phyloP scores from a whole-genome alignment of 2,888 invertebrate species.

The Spilarctia lutea region DNA sequence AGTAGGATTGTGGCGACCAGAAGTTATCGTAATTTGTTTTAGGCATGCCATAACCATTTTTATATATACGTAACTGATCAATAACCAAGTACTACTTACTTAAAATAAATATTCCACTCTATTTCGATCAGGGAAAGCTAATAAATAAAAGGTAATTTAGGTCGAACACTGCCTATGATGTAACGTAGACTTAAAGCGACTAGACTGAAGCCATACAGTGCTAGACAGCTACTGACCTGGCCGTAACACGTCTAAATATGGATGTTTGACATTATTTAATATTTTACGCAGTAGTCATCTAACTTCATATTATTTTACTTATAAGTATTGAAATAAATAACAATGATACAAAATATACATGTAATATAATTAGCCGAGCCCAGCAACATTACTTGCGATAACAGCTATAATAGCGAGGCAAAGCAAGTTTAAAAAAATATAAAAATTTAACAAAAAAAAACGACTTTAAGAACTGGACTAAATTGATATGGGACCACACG shows the following conservation, averaged over 20 bases:
- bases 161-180: constrained; percentile 39
- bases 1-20: too few relatives aligned
- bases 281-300: not conserved
- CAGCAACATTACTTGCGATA: too few relatives aligned
- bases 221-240: constrained; percentile 30
- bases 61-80: not conserved
- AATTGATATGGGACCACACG: too few relatives aligned
- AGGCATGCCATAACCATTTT: too few relatives aligned
- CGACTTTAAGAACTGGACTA: too few relatives aligned
- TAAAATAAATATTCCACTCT: constrained; percentile 19
- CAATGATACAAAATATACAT: too few relatives aligned
- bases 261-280: constrained; percentile 35
- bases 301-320: not conserved
- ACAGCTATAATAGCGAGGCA: too few relatives aligned
- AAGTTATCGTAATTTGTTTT: too few relatives aligned
- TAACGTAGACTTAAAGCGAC: constrained; percentile 44
- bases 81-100: not conserved
- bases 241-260: constrained; percentile 24
- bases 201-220: constrained; percentile 49
- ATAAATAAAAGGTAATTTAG: constrained; percentile 47
- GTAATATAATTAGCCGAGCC: too few relatives aligned
- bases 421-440: too few relatives aligned
- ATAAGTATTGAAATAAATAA: too few relatives aligned
- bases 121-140: constrained; percentile 36
- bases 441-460: too few relatives aligned